Conservation (phyloP, 1,140 invertebrate genomes). For the Drosophila athabasca region DNA sequence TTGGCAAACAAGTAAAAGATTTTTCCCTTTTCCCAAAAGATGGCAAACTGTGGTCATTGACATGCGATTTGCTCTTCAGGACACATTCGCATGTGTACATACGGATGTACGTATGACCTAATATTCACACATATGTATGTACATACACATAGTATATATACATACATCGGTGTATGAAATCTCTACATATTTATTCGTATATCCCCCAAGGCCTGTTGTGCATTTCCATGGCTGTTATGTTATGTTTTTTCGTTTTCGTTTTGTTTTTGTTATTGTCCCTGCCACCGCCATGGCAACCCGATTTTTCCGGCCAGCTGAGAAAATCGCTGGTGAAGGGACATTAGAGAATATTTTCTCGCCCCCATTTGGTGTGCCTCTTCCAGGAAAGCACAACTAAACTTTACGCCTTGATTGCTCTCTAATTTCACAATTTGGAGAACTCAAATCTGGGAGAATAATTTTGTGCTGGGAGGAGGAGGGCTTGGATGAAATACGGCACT, state of each 20-base stretch:
- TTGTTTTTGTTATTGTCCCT: conserved; percentile 49
- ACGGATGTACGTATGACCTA: conserved; percentile 22
- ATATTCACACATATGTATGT: conserved; percentile 29
- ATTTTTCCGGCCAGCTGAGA: conserved; percentile 49
- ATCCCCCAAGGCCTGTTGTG: conserved; percentile 31
- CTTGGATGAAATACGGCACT: conserved; percentile 2
- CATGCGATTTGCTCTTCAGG: conserved; percentile 26
- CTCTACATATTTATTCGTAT: neutral
- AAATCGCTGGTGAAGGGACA: conserved; percentile 48
- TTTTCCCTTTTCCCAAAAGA: conserved; percentile 1
- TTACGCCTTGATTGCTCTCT: conserved; percentile 53
- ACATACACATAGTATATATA: conserved; percentile 1
- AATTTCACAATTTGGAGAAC: conserved; percentile 49
- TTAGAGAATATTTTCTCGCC: conserved; percentile 37
- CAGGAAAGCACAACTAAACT: conserved; percentile 30
- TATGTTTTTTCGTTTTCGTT: conserved; percentile 10
- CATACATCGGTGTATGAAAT: neutral
- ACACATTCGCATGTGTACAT: neutral
- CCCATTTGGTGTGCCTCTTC: conserved; percentile 11
- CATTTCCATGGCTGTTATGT: conserved; percentile 52
- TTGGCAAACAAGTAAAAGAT: conserved; percentile 16
- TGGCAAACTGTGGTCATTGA: conserved; percentile 7
- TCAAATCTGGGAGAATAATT: conserved; percentile 38
- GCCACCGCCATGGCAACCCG: conserved; percentile 52
- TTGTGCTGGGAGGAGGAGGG: neutral